Evolutionary conservation across 2,888 invertebrate species (phyloP), one percentile per base, ranked within the genome.

Genomic region (Fragum whitleyi): DNA sequence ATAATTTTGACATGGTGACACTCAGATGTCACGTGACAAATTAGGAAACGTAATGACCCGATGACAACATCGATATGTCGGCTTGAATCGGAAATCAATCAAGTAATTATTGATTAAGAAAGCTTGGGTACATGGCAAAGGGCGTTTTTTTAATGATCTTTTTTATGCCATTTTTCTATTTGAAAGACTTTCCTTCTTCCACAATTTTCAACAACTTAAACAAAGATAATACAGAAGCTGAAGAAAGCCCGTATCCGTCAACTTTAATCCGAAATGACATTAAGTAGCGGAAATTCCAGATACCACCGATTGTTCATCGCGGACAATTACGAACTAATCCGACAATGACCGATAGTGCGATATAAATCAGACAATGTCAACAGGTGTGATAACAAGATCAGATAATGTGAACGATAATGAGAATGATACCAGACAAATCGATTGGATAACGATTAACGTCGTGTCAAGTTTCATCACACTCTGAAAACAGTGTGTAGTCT

Each of bases 391-490:
- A 55, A 70, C 53, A 55, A 11, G 57, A 70, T 70, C 47, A 47
- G 47, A 61, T 47, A 47, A 47, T n/a, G 47, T 19, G 14, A 47
- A 65, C 2, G 42, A 26, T 65, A 65, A 65, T 61, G 5, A 42
- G 28, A 36, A 32, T 36, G 57, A 70, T 70, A 29, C 32, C 21
- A 32, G 55, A 53, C n/a, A n/a, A 9, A 55, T 55, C 55, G 32
- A 55, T 70, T 21, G 53, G 53, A 53, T 70, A 70, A 53, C 70
- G 55, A 57, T 70, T 55, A 55, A 36, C n/a, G 55, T 69, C 69
- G 26, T 32, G 28, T 70, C 57, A n/a, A n/a, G 29, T 70, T 32
- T 57, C 55, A 70, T 26, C 55, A 19, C 16, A 36, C 9, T 36
- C 32, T 3, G 5, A 36, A 6, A 3, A 36, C 32, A 36, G 32